Conservation (phyloP, 1,140 invertebrate genomes). For the Ceratoteleas bidentatus region DNA sequence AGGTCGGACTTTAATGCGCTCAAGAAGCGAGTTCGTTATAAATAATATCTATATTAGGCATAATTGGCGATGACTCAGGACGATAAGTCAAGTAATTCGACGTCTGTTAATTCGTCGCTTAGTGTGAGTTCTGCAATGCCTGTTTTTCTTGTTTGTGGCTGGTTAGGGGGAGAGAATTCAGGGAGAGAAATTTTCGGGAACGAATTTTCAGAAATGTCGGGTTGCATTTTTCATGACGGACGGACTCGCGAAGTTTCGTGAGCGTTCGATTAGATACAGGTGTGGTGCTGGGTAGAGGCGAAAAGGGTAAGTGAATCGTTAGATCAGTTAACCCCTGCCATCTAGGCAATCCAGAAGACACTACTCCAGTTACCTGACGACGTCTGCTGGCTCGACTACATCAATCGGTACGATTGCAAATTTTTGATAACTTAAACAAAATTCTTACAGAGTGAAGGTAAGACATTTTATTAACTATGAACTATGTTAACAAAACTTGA, state of each 20-base stretch:
- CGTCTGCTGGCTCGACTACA: constrained; percentile 16
- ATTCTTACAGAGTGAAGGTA: no score
- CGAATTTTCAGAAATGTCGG: no score
- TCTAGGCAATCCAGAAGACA: constrained; percentile 44
- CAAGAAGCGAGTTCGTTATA: constrained; percentile 54
- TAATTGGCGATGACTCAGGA: constrained; percentile 46
- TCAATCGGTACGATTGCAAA: constrained; percentile 36
- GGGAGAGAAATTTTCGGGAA: no score
- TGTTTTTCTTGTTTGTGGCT: no score
- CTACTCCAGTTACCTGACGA: constrained; percentile 29
- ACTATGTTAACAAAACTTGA: no score
- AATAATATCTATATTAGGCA: constrained; percentile 55
- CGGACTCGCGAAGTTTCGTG: not conserved
- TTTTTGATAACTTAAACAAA: no score
- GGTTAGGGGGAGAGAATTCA: no score
- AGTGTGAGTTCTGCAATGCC: not conserved
- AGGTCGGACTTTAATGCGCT: constrained; percentile 50
- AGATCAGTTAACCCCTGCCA: constrained; percentile 51
- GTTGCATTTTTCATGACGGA: no score
- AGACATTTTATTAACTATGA: no score
- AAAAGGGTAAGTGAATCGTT: constrained; percentile 12
- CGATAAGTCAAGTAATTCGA: constrained; percentile 21
- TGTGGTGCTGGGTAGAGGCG: not conserved
- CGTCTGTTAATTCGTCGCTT: constrained; percentile 27
- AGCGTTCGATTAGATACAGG: not conserved